Conservation (phyloP, 2,888 invertebrate species). For the Calliscelio sp. region DNA sequence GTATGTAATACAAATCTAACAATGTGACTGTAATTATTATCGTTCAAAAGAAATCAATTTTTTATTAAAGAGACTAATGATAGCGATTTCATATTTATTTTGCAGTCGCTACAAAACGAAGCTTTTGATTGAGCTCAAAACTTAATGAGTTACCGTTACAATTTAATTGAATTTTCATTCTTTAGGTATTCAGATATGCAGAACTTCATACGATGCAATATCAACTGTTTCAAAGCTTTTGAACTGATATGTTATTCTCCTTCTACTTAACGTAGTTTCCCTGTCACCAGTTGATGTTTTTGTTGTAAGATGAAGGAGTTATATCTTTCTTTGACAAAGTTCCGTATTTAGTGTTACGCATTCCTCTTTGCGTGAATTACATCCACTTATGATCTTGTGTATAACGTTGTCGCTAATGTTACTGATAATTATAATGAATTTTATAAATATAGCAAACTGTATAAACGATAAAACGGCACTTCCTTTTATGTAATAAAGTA, state of each 20-base stretch:
- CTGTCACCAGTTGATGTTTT: slow-evolving; percentile 49
- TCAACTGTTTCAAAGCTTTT: slow-evolving; percentile 41
- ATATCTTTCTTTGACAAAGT: slow-evolving; percentile 45
- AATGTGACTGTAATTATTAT: too few species aligned
- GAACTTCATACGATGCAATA: slow-evolving; percentile 17
- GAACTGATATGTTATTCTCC: slow-evolving; percentile 55
- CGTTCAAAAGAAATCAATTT: too few species aligned
- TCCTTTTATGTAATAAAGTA: too few species aligned
- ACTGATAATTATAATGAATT: too few species aligned
- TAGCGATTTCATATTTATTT: too few species aligned
- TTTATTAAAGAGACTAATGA: too few species aligned
- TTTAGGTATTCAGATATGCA: not conserved
- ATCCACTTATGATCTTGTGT: slow-evolving; percentile 15
- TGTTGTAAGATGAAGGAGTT: slow-evolving; percentile 44
- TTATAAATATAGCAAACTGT: too few species aligned
- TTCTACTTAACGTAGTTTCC: slow-evolving; percentile 37
- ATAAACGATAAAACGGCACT: too few species aligned
- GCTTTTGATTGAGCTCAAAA: too few species aligned
- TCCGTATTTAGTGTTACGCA: slow-evolving; percentile 36
- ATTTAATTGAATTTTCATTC: not conserved
- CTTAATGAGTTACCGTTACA: not conserved
- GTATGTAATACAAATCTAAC: too few species aligned
- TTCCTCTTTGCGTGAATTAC: slow-evolving; percentile 8
- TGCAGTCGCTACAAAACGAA: too few species aligned
- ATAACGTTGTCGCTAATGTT: not conserved